Evolutionary conservation across 53 echinoderm and acorn worm genomes (phyloP).

Genomic region (Henricia sp.): DNA sequence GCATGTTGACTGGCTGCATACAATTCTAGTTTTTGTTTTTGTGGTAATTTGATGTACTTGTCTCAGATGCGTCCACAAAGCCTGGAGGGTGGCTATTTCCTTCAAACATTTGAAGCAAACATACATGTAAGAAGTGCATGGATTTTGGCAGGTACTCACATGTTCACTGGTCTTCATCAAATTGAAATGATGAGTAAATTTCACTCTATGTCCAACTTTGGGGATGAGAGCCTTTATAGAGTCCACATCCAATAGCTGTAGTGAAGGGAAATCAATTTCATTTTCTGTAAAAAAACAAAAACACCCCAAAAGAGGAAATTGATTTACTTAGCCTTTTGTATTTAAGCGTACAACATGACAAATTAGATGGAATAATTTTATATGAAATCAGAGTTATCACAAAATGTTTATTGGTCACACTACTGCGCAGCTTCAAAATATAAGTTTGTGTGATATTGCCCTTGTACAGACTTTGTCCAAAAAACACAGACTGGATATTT

Average conservation of each 20-base stretch:
- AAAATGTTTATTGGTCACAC: too few species aligned
- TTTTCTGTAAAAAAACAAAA: conserved; percentile 15
- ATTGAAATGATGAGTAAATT: neutral
- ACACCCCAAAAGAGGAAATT: too few species aligned
- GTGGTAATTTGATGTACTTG: conserved; percentile 1
- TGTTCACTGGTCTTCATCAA: neutral
- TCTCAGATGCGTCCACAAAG: conserved; percentile 4
- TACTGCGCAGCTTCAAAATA: too few species aligned
- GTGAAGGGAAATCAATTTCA: neutral
- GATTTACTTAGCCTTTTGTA: too few species aligned
- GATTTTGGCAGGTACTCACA: neutral
- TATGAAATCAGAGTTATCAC: too few species aligned
- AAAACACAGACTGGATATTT: too few species aligned
- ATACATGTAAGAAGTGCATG: too few species aligned
- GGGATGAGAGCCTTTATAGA: conserved; percentile 19
- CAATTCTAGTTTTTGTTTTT: conserved; percentile 1
- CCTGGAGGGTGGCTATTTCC: neutral
- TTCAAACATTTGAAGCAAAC: conserved; percentile 3
- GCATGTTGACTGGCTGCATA: neutral
- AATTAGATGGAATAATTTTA: too few species aligned
- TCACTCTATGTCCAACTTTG: neutral
- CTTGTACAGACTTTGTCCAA: too few species aligned
- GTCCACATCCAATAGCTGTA: conserved; percentile 4
- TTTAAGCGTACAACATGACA: too few species aligned
- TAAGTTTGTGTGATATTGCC: too few species aligned